These are phyloP conservation scores for Morpho deidamia DNA, from an alignment of 2,888 invertebrate genomes.

Conservation along the genomic window DNA sequence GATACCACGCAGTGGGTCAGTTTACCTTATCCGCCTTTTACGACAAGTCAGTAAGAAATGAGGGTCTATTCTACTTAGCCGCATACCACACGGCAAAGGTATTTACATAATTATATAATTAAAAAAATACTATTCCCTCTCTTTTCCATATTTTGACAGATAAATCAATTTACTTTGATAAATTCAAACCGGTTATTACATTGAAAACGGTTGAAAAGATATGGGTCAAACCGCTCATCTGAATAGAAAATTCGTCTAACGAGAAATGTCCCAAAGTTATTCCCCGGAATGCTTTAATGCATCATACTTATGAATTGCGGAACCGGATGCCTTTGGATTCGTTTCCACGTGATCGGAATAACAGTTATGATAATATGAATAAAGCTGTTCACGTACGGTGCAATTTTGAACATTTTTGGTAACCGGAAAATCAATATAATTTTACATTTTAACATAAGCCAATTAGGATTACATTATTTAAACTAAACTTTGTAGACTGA, in stretches of 20 bases:
- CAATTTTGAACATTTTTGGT: neutral
- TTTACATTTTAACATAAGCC: too few relatives aligned
- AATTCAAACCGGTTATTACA: neutral
- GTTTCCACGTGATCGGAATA: constrained; percentile 6
- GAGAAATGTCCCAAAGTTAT: constrained; percentile 3
- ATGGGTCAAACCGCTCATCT: neutral
- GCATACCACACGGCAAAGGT: neutral
- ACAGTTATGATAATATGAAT: neutral
- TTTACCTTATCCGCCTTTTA: too few relatives aligned
- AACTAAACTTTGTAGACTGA: too few relatives aligned
- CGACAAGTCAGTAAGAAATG: too few relatives aligned
- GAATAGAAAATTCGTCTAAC: neutral
- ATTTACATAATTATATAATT: too few relatives aligned
- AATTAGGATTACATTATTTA: too few relatives aligned
- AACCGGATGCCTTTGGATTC: neutral
- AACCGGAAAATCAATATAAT: too few relatives aligned
- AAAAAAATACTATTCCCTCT: too few relatives aligned
- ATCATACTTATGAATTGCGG: constrained; percentile 4
- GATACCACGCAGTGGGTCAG: too few relatives aligned
- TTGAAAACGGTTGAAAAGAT: neutral
- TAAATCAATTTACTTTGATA: neutral
- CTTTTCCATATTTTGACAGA: neutral
- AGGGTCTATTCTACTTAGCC: too few relatives aligned
- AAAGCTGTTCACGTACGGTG: neutral
- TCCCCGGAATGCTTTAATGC: neutral